A percentile compares a stretch with the other conserved stretches of the same genome.
Evolutionary conservation across 1,140 invertebrate species (phyloP).

Genomic region (Drosophila yakuba): DNA sequence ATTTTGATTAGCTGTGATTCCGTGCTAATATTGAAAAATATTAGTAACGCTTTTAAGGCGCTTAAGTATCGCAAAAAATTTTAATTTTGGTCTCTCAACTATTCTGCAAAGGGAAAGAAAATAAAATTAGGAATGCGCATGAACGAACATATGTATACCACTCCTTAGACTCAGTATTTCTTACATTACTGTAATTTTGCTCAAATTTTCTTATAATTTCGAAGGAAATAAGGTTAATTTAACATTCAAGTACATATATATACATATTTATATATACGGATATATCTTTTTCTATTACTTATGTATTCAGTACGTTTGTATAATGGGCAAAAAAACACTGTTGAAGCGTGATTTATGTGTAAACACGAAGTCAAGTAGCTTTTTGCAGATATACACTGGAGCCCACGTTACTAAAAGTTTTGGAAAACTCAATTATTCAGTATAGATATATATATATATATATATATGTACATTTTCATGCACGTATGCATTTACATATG

Average conservation of each 20-base stretch:
- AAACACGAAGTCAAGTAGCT: not conserved
- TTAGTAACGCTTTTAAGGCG: slow-evolving; percentile 21
- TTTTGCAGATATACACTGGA: no score
- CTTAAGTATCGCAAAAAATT: slow-evolving; percentile 7
- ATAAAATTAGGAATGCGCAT: slow-evolving; percentile 35
- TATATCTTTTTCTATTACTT: not conserved
- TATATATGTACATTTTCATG: slow-evolving; percentile 12
- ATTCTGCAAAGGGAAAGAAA: slow-evolving; percentile 25
- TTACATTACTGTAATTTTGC: not conserved
- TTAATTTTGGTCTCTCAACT: slow-evolving; percentile 18
- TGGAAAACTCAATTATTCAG: slow-evolving; percentile 2
- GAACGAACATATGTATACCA: slow-evolving; percentile 27
- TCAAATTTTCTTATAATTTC: no score
- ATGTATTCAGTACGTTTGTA: not conserved
- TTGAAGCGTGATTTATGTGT: not conserved
- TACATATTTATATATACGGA: not conserved
- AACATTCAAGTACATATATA: slow-evolving; percentile 2
- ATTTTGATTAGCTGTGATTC: slow-evolving; percentile 8
- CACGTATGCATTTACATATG: slow-evolving; percentile 39
- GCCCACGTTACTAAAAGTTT: not conserved
- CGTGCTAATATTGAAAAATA: slow-evolving; percentile 8
- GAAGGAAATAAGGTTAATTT: slow-evolving; percentile 7
- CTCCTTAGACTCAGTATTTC: not conserved
- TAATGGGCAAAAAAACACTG: not conserved
- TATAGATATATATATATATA: not conserved